Conservation (phyloP, 2,113 vertebrate species). For the Paraplagusia blochii region DNA sequence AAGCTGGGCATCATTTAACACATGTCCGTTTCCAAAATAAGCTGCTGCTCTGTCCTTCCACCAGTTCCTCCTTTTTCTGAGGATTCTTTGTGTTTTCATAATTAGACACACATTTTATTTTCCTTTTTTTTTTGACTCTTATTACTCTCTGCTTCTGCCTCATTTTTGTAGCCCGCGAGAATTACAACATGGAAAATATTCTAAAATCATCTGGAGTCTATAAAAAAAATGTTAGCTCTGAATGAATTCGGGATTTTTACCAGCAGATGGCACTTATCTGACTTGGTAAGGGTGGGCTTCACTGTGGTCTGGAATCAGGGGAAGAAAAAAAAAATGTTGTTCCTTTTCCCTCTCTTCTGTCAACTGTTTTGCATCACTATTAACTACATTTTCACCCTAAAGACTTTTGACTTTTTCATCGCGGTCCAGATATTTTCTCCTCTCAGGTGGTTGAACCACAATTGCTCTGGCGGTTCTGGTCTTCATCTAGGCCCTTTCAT, state of each 20-base stretch:
- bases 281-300: constrained; percentile 40
- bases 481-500: constrained; percentile 4
- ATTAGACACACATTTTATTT: constrained; percentile 11
- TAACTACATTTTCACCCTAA: neutral
- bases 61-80: neutral
- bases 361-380: constrained; percentile 23
- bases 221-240: constrained; percentile 45
- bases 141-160: constrained; percentile 27
- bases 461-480: neutral
- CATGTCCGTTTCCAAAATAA: too few relatives aligned
- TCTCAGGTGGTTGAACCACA: constrained; percentile 10
- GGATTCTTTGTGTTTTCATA: constrained; percentile 5
- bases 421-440: constrained; percentile 16
- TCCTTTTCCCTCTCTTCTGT: constrained; percentile 17
- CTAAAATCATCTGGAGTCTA: constrained; percentile 66
- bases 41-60: too few relatives aligned
- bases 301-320: constrained; percentile 17
- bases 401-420: constrained; percentile 16
- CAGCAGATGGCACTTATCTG: constrained; percentile 70
- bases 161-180: constrained; percentile 38
- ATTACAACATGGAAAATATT: constrained; percentile 72
- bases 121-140: constrained; percentile 26
- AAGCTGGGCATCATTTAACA: too few relatives aligned
- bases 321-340: constrained; percentile 26
- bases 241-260: constrained; percentile 41